Conservation (phyloP, 2,888 invertebrate genomes). For the Acronicta aceris region DNA sequence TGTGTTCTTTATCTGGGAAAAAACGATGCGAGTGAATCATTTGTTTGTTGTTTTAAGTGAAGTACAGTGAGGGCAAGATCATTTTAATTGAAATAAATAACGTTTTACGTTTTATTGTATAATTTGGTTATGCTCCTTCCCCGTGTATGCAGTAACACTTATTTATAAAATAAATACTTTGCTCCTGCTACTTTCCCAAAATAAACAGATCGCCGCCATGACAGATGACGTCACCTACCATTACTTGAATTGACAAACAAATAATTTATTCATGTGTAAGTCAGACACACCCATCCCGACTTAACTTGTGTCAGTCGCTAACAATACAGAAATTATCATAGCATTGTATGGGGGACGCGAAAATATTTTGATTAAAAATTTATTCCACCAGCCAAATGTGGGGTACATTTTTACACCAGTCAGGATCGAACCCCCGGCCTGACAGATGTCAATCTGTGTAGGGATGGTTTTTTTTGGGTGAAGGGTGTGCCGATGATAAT, state of each 20-base stretch:
- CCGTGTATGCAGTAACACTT: too few species aligned
- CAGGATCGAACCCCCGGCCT: conserved; percentile 61
- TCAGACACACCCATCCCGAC: conserved; percentile 72
- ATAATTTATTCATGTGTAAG: conserved; percentile 69
- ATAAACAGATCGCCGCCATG: conserved; percentile 5
- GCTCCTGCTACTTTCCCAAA: too few species aligned
- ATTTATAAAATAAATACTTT: too few species aligned
- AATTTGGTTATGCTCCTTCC: too few species aligned
- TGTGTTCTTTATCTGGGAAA: conserved; percentile 19
- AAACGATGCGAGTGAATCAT: conserved; percentile 6
- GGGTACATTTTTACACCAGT: conserved; percentile 63
- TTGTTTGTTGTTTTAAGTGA: conserved; percentile 25
- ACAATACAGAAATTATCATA: conserved; percentile 83
- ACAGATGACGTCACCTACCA: conserved; percentile 24
- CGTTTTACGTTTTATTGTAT: background rate
- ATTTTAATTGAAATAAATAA: conserved; percentile 13
- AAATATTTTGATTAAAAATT: conserved; percentile 89
- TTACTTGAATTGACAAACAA: conserved; percentile 44
- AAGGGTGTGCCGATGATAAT: conserved; percentile 48
- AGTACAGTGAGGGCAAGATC: background rate
- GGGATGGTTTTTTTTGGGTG: conserved; percentile 62
- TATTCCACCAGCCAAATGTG: conserved; percentile 77
- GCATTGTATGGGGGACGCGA: conserved; percentile 65
- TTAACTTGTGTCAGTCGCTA: conserved; percentile 78
- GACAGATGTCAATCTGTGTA: conserved; percentile 86